These are phyloP conservation scores for Drosophila mojavensis DNA, from an alignment of 1,140 invertebrate genomes.

Conservation along the genomic window DNA sequence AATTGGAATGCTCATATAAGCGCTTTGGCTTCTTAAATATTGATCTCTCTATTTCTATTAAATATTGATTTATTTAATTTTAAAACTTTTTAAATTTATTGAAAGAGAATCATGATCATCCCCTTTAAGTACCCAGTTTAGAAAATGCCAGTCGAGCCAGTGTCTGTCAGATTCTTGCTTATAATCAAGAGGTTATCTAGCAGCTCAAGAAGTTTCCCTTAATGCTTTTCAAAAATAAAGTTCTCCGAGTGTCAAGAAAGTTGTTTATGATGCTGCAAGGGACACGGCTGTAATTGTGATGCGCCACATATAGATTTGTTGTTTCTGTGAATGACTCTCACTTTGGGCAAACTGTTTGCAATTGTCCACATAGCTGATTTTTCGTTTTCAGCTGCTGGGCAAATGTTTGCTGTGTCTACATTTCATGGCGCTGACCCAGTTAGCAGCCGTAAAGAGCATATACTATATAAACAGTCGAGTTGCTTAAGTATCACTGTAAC, in stretches of 20 bases:
- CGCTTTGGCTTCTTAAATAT: too few species aligned
- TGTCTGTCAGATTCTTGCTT: too few species aligned
- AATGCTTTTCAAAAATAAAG: background rate
- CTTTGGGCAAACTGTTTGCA: constrained; percentile 31
- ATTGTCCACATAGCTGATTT: constrained; percentile 26
- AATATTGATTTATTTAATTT: too few species aligned
- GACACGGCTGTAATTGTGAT: constrained; percentile 3
- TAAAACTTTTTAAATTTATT: too few species aligned
- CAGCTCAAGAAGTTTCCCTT: too few species aligned
- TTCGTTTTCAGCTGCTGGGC: background rate
- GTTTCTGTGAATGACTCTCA: constrained; percentile 26
- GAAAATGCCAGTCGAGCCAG: too few species aligned
- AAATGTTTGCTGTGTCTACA: constrained; percentile 36
- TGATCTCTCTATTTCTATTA: too few species aligned
- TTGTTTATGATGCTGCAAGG: background rate
- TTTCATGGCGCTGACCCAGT: constrained; percentile 43
- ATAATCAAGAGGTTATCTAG: too few species aligned
- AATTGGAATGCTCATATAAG: too few species aligned
- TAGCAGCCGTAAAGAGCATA: constrained; percentile 1
- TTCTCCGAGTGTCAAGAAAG: background rate
- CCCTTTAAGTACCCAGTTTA: too few species aligned
- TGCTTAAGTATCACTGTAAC: constrained; percentile 14
- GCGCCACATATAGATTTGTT: background rate
- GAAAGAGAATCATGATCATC: too few species aligned
- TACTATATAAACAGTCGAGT: background rate